Base-by-base conservation (phyloP, 2,888 invertebrate genomes). In the Zaprionus lineosus region DNA sequence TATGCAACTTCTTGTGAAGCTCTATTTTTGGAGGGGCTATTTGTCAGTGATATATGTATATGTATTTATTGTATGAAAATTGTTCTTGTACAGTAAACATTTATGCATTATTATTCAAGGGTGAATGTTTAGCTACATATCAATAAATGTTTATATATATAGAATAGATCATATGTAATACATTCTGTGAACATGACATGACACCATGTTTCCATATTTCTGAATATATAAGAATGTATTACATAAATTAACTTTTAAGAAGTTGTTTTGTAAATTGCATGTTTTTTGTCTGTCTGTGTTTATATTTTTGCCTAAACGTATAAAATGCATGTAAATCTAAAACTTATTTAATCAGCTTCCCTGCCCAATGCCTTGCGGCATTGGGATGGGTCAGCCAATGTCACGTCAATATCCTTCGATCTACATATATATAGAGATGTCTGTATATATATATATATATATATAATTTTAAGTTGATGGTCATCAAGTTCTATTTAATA, bases 291-390 rank as follows among this genome's bases (percentile, higher is more conserved):
- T 46, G 29, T 16, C 14, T 15, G 16, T 11, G 7, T 6, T 53
- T 28, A 33, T 43, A 28, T 15, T 34, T 29, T 65, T 63, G 67
- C 37, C 70, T 73, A 74, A 73, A 78, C 73, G 75, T 78, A 78
- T 57, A 73, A 78, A 78, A 78, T 78, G 78, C 83, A 60, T 74
- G 58, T 71, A 71, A 82, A 51, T 71, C 79, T 83, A 83, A 47
- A 79, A 75, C 74, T 83, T 83, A 82, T 75, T 72, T 69, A 63
- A 74, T 60, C 61, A 52, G 53, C 68, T 64, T 46, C 48, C 69
- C 50, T 50, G 46, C 46, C 61, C 63, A 40, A 1, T 12, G 31
- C 33, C 41, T 14, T 6, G 12, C 16, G 14, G 16, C 9, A 14
- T n/a, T n/a, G n/a, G n/a, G 19, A 11, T n/a, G 39, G 46, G 48